These are phyloP conservation scores for Hemiprocne comata DNA, from an alignment of 2,113 vertebrate genomes.

Conservation along the genomic window DNA sequence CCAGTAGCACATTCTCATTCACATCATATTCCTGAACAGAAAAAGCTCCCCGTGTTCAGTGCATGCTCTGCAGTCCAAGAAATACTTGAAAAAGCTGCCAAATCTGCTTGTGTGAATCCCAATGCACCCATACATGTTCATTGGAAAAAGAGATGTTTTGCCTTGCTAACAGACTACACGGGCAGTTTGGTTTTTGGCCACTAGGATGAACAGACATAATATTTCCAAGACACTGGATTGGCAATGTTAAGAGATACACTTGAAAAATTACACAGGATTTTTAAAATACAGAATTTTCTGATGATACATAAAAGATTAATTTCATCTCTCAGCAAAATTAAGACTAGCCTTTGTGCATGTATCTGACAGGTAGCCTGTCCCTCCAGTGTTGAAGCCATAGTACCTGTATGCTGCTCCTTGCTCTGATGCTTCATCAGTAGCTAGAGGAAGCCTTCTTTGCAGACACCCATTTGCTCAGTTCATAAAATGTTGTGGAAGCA, in stretches of 20 bases:
- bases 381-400: neutral
- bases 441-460: neutral
- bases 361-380: neutral
- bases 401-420: rapidly evolving
- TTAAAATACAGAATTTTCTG: neutral
- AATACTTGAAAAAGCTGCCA: conserved; percentile 59
- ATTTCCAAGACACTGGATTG: neutral
- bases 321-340: neutral
- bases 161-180: conserved; percentile 6
- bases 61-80: conserved; percentile 47
- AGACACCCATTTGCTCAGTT: neutral
- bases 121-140: neutral
- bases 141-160: conserved; percentile 47
- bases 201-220: neutral
- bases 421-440: rapidly evolving
- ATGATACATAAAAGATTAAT: neutral
- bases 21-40: conserved; percentile 26
- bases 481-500: neutral
- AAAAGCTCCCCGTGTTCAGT: conserved; percentile 7
- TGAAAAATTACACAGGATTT: neutral
- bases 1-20: conserved; percentile 14
- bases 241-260: neutral
- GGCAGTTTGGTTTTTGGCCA: conserved; percentile 39
- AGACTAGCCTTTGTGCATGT: neutral
- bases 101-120: conserved; percentile 40